Percentiles rank a stretch among this genome's conserved stretches.
phyloP scores from a whole-genome alignment of 2,113 vertebrate species.

The Hirundichthys speculiger region DNA sequence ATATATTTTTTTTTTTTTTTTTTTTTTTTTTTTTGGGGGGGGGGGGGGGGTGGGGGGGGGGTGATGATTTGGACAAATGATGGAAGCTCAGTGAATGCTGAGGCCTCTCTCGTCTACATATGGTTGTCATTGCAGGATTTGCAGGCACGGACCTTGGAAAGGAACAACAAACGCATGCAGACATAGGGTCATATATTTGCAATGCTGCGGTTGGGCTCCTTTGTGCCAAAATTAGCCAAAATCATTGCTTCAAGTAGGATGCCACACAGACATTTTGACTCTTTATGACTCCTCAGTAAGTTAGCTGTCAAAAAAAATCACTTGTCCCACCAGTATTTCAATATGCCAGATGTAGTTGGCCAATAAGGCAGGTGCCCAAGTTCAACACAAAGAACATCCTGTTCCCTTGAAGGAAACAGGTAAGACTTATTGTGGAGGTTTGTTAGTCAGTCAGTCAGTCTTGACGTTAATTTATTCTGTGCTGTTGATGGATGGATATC shows the following conservation, averaged over 20 bases:
- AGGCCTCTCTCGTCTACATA: conserved; percentile 51
- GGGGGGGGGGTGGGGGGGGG: no score
- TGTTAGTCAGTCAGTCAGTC: conserved; percentile 21
- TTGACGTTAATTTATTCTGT: conserved; percentile 38
- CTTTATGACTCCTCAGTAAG: neutral
- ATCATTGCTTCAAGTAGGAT: neutral
- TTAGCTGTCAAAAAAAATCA: neutral
- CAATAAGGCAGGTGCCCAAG: conserved; percentile 55
- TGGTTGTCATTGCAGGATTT: conserved; percentile 72
- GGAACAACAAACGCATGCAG: conserved; percentile 25
- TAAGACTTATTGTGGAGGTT: conserved; percentile 1
- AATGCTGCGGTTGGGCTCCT: conserved; percentile 4
- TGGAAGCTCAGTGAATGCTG: conserved; percentile 32
- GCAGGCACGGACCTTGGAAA: conserved; percentile 35
- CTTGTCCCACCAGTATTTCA: neutral
- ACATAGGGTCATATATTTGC: conserved; percentile 32
- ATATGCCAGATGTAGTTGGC: conserved; percentile 15
- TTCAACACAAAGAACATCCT: conserved; percentile 55
- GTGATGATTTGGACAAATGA: conserved; percentile 41
- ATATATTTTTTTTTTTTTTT: conserved; percentile 44
- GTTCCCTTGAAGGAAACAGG: conserved; percentile 42
- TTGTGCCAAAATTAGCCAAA: conserved; percentile 20
- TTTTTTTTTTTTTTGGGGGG: neutral
- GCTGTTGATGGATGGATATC: conserved; percentile 13
- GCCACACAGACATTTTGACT: neutral